Percentiles rank a stretch among this genome's conserved stretches.
Evolutionary conservation across 2,888 invertebrate species (phyloP).

Genomic region (Tenthredo distinguenda): DNA sequence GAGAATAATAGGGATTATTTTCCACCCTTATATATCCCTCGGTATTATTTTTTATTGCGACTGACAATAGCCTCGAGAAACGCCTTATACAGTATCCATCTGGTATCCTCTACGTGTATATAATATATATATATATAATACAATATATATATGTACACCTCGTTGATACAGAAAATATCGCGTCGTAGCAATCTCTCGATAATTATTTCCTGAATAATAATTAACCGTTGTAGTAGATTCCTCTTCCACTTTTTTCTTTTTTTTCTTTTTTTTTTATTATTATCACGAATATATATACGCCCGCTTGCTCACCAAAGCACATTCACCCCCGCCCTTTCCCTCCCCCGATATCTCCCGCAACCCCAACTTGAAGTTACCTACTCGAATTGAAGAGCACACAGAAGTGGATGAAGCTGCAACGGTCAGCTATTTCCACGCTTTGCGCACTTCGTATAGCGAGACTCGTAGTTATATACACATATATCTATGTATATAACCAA

Average conservation of each 20-base stretch:
- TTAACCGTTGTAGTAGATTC: conserved; percentile 7
- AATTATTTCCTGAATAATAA: conserved; percentile 13
- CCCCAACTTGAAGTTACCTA: not conserved
- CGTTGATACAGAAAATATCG: not conserved
- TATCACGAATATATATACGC: not conserved
- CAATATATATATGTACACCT: not conserved
- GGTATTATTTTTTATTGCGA: conserved; percentile 18
- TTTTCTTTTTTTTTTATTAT: not conserved
- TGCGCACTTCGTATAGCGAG: not conserved
- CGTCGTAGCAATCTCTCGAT: not conserved
- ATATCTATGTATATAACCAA: not conserved
- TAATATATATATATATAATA: not conserved
- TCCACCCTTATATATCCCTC: not conserved
- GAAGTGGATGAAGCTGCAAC: conserved; percentile 37
- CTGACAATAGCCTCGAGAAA: not conserved
- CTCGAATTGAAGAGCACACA: conserved; percentile 10
- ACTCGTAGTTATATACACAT: not conserved
- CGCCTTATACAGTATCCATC: not conserved
- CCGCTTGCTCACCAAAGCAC: not conserved
- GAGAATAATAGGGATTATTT: conserved; percentile 32
- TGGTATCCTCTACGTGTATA: not conserved
- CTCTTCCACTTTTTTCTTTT: not conserved
- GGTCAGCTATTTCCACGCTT: conserved; percentile 15
- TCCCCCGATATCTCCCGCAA: too few relatives aligned
- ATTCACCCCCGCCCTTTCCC: not conserved